phyloP scores from a whole-genome alignment of 1,140 invertebrate species.

The Hermetia illucens region DNA sequence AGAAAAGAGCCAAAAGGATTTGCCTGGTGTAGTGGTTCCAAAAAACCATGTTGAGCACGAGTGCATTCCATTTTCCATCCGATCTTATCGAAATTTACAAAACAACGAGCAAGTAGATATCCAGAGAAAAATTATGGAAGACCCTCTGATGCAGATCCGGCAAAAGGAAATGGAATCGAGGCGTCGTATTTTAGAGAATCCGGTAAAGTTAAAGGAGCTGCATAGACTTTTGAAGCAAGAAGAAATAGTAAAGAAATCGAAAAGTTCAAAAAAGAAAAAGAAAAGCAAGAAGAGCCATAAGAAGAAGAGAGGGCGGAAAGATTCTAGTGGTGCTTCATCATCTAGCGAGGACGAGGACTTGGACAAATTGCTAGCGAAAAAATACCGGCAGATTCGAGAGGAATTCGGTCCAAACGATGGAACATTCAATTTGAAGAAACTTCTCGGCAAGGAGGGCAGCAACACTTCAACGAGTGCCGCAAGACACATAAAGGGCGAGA shows the following conservation, averaged over 20 bases:
- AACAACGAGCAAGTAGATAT: constrained; percentile 57
- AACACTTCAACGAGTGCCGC: no score
- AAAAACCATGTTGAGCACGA: constrained; percentile 60
- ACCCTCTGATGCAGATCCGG: constrained; percentile 75
- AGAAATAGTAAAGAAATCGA: constrained; percentile 35
- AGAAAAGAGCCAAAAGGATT: constrained; percentile 38
- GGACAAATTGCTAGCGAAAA: constrained; percentile 32
- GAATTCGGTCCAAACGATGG: constrained; percentile 12
- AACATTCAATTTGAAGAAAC: constrained; percentile 13
- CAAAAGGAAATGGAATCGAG: constrained; percentile 71
- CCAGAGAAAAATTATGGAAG: constrained; percentile 72
- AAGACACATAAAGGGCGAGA: no score
- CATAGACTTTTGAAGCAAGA: constrained; percentile 56
- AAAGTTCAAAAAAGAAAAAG: constrained; percentile 36
- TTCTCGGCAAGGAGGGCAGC: constrained; percentile 15
- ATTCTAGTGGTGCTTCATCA: neutral
- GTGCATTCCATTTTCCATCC: constrained; percentile 58
- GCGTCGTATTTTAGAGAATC: constrained; percentile 71
- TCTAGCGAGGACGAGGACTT: constrained; percentile 30
- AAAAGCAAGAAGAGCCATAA: constrained; percentile 37
- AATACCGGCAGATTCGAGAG: constrained; percentile 32
- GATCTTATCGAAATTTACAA: constrained; percentile 28
- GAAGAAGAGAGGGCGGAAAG: constrained; percentile 12
- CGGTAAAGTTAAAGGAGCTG: constrained; percentile 73
- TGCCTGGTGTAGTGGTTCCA: constrained; percentile 26